phyloP scores from a whole-genome alignment of 2,888 invertebrate species.

The Lucinisca nassula region DNA sequence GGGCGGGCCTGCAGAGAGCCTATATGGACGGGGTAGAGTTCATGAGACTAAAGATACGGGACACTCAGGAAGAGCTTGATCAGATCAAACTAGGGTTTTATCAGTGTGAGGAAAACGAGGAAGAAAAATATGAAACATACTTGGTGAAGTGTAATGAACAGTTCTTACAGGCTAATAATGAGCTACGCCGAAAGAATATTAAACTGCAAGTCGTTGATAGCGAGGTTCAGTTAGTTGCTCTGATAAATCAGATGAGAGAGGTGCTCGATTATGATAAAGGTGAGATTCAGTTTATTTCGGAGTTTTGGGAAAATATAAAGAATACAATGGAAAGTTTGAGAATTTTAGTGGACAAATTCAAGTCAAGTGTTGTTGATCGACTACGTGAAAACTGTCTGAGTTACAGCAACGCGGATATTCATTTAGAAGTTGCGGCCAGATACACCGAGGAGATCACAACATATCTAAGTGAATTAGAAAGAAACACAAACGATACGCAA shows the following conservation, averaged over 20 bases:
- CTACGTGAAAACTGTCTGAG: conserved; percentile 82
- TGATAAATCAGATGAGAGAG: conserved; percentile 81
- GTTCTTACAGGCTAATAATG: conserved; percentile 82
- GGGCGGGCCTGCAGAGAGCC: conserved; percentile 80
- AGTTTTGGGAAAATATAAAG: conserved; percentile 84
- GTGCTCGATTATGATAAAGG: conserved; percentile 73
- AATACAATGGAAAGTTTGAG: conserved; percentile 75
- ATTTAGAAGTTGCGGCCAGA: conserved; percentile 78
- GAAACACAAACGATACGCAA: conserved; percentile 74
- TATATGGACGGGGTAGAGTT: conserved; percentile 84
- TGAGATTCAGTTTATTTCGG: conserved; percentile 78
- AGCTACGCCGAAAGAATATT: conserved; percentile 77
- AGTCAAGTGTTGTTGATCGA: conserved; percentile 79
- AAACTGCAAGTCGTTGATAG: conserved; percentile 76
- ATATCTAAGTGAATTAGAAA: conserved; percentile 78
- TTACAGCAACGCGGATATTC: conserved; percentile 77
- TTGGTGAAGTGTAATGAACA: conserved; percentile 79
- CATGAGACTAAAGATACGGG: conserved; percentile 78
- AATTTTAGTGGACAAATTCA: conserved; percentile 78
- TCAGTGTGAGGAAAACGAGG: conserved; percentile 71
- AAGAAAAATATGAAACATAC: conserved; percentile 77
- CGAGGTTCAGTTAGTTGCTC: conserved; percentile 78
- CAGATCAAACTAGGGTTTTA: conserved; percentile 79
- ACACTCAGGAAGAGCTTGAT: conserved; percentile 79
- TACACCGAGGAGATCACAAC: conserved; percentile 81